A percentile compares a stretch with the other conserved stretches of the same genome.
Conservation (phyloP, 2,888 invertebrate species). For the Cinara cedri region DNA sequence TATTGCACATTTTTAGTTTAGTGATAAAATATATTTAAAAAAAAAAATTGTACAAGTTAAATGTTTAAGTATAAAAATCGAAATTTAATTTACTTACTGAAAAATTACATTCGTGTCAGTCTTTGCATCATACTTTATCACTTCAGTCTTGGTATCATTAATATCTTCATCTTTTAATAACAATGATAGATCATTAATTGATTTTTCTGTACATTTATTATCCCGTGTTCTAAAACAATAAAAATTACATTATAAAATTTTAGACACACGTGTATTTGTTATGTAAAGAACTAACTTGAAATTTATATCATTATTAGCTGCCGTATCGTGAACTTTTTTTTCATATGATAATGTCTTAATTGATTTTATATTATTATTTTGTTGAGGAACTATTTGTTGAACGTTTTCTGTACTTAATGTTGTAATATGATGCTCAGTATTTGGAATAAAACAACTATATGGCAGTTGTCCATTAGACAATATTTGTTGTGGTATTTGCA, state of each 20-base stretch:
- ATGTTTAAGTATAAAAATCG: not conserved
- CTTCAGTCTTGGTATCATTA: not conserved
- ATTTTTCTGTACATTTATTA: conserved; percentile 15
- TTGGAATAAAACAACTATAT: conserved; percentile 36
- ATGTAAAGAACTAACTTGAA: conserved; percentile 4
- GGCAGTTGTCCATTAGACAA: conserved; percentile 4
- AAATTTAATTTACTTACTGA: conserved; percentile 28
- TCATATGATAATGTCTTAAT: not conserved
- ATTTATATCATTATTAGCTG: not conserved
- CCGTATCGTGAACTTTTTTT: not conserved
- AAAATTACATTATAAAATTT: no score
- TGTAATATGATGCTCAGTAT: conserved; percentile 8
- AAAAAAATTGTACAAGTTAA: no score
- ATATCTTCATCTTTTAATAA: conserved; percentile 46
- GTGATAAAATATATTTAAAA: no score
- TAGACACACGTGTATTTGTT: not conserved
- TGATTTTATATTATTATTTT: not conserved
- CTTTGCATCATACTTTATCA: conserved; percentile 28
- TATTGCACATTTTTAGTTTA: no score
- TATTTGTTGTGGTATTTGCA: conserved; percentile 20
- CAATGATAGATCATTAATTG: not conserved
- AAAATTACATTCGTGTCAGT: conserved; percentile 45
- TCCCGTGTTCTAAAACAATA: not conserved
- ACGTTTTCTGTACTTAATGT: not conserved
- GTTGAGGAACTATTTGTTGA: not conserved